A percentile compares a stretch with the other conserved stretches of the same genome.
Conservation (phyloP, 2,113 vertebrate genomes). For the Vicugna pacos region DNA sequence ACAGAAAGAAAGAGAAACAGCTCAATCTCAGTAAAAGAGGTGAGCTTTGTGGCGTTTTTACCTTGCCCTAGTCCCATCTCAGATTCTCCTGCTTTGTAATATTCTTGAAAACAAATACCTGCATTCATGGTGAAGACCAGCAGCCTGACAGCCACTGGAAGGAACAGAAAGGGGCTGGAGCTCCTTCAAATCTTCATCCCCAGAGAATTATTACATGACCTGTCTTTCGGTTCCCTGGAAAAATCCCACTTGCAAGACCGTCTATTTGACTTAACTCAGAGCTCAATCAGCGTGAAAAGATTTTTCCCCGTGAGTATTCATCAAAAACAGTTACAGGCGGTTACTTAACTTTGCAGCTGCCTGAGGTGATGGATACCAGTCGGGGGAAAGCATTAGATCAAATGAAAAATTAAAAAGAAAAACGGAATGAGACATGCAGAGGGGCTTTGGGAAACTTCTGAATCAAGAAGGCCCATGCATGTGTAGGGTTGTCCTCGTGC, state of each 20-base stretch:
- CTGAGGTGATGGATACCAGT: not conserved
- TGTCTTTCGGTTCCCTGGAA: not conserved
- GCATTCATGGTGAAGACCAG: not conserved
- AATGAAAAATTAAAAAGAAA: not conserved
- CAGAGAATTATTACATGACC: not conserved
- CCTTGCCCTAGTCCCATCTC: not conserved
- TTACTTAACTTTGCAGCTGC: not conserved
- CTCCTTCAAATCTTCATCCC: not conserved
- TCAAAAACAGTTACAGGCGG: constrained; percentile 1
- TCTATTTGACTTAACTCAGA: not conserved
- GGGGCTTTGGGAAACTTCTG: not conserved
- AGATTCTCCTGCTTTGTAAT: not conserved
- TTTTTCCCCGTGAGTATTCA: not conserved
- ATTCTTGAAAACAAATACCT: not conserved
- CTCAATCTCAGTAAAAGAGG: not conserved
- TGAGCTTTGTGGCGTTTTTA: not conserved
- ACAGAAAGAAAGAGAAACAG: not conserved
- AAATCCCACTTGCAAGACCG: not conserved
- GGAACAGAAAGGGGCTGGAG: not conserved
- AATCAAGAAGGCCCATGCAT: not conserved
- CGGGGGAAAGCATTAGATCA: not conserved
- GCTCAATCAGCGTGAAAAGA: not conserved
- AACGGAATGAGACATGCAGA: not conserved
- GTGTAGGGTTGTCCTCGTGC: not conserved
- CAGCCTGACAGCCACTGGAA: not conserved